Base-by-base conservation (phyloP, 2,797 vertebrate genomes). In the Gila robusta region DNA sequence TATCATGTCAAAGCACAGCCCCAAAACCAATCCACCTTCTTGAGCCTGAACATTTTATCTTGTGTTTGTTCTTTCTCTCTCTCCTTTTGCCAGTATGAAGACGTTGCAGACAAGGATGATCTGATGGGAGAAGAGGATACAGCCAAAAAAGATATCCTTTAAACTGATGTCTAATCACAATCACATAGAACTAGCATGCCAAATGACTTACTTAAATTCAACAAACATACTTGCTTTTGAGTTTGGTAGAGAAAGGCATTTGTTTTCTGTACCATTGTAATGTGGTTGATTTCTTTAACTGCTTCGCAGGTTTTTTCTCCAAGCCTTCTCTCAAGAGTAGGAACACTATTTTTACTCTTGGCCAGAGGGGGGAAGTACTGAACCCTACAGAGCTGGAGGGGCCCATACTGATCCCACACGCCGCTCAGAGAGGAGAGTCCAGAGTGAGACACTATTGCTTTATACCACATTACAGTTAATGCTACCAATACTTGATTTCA, bases 91-190 rank as follows among this genome's bases (percentile, higher is more conserved):
- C 91, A 98, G 98, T 98, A 98, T 5, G 97, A 98, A 85, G 98
- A 98, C 77, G 98, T 98, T 0, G 98, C 98, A 0, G 97, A 98
- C 88, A 98, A 98, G 89, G 98, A 98, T 0, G 97, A 98, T 83
- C 95, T 98, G 78, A 98, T 98, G 98, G 98, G 98, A 0, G 96
- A 98, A 1, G 98, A 98, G 88, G 98, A 98, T 91, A 98, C 97
- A 0, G 97, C 97, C 69, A 98, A 97, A 93, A 98, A 98, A 94
- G 97, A 96, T 98, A 97, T 97, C 96, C 96, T 97, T 93, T 26
- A 52, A 64, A 66, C 6, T 26, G 6, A 14, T 26, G 14, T 52
- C 7, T 70, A 10, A 44, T 17, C 23, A 39, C 6, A 37, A 17
- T 81, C 44, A n/a, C 66, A 26, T 54, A 56, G 4, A 56, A 39